These are phyloP conservation scores for Xanthorhoe spadicearia DNA, from an alignment of 2,888 invertebrate species.

Conservation along the genomic window DNA sequence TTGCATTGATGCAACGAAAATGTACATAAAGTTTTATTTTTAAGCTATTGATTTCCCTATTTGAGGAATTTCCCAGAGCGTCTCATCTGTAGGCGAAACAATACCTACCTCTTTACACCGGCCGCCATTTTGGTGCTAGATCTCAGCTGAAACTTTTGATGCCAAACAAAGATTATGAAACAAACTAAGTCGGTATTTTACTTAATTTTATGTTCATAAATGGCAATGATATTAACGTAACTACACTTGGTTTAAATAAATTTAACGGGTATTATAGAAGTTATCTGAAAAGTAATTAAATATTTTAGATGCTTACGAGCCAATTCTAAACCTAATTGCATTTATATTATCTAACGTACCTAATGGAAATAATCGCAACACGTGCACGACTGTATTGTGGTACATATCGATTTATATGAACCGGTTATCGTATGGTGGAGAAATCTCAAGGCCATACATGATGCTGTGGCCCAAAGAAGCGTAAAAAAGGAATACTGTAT, in stretches of 20 bases:
- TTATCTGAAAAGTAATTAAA: neutral
- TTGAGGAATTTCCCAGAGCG: neutral
- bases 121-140: slow-evolving; percentile 15
- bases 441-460: slow-evolving; percentile 26
- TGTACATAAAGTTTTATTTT: neutral
- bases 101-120: neutral
- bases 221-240: neutral
- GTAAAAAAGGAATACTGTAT: slow-evolving; percentile 2
- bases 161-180: neutral
- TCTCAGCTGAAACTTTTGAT: slow-evolving; percentile 1
- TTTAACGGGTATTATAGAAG: neutral
- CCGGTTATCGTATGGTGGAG: slow-evolving; percentile 30
- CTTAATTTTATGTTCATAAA: neutral
- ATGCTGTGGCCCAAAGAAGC: neutral
- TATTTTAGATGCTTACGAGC: neutral
- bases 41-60: neutral
- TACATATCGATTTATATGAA: slow-evolving; percentile 29
- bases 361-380: slow-evolving; percentile 28
- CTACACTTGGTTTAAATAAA: neutral
- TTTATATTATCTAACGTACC: neutral
- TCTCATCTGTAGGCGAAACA: neutral
- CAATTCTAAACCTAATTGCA: slow-evolving; percentile 7
- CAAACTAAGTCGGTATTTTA: neutral
- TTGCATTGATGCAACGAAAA: neutral
- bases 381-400: slow-evolving; percentile 29